These are phyloP conservation scores for Rhinichthys osculus DNA, from an alignment of 2,797 vertebrate genomes.

Conservation along the genomic window DNA sequence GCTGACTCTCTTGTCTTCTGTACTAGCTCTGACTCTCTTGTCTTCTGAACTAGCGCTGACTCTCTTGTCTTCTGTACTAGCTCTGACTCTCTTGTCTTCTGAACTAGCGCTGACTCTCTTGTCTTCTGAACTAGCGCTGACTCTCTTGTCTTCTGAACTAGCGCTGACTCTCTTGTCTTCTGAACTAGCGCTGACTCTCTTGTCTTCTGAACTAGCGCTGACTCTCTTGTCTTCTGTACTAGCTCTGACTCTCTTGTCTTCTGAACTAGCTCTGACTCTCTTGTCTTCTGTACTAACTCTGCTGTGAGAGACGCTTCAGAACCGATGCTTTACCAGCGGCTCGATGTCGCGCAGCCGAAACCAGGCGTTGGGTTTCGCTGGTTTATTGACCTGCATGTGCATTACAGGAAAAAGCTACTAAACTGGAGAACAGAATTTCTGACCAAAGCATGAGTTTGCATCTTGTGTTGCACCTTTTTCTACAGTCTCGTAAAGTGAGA, in stretches of 20 bases:
- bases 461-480: constrained; percentile 63
- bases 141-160: background rate
- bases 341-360: background rate
- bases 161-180: background rate
- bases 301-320: background rate
- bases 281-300: constrained; percentile 31
- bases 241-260: background rate
- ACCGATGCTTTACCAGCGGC: background rate
- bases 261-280: too few species aligned
- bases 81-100: background rate
- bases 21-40: constrained; percentile 14
- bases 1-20: background rate
- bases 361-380: background rate
- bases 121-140: constrained; percentile 20
- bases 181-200: constrained; percentile 15
- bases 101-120: constrained; percentile 5
- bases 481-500: constrained; percentile 26
- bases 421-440: constrained; percentile 51
- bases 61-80: constrained; percentile 8
- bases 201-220: background rate
- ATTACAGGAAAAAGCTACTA: constrained; percentile 2
- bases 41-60: background rate
- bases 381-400: constrained; percentile 30
- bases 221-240: background rate
- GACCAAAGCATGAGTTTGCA: constrained; percentile 82